Evolutionary conservation across 1,140 invertebrate species (phyloP), one percentile per base, ranked within the genome.

Genomic region (Venustaconcha ellipsiformis): DNA sequence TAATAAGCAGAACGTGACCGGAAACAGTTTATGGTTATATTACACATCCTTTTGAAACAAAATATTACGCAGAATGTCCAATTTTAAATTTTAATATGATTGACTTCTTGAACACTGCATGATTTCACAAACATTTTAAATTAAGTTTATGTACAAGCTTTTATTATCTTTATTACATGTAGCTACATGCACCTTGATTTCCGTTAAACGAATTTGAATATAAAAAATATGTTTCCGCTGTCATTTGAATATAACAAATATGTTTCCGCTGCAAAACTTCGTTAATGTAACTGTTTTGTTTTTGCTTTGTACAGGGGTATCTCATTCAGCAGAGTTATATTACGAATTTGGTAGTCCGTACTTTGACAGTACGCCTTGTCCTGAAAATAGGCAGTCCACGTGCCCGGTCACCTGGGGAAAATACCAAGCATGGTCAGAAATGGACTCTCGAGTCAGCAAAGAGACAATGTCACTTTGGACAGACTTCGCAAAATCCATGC

Each of bases 301-400:
- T 59, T 67, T 17, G 20, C 14, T 74, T 57, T 30, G 30, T 68
- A 4, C 5, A 80, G 79, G 79, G 6, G 71, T 80, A 3, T 63
- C 67, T 11, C 79, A 80, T 57, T 67, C 74, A 48, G 68, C 76
- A 48, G 79, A 80, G 55, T 55, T 80, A 20, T 80, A 80, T 60
- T 80, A 80, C 55, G n/a, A 59, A 68, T 80, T 78, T 67, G 79
- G 79, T 37, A 65, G 75, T 14, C 74, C 75, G 14, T 74, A 78
- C 30, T 57, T 74, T 26, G 58, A 77, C 55, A 20, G 48, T 14
- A 63, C 60, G 26, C 67, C 79, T 3, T 80, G 79, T 72, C 79
- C 79, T 2, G 74, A 56, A 26, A 30, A 30, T 58, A 73, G 57
- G 4, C 60, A 67, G 20, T 55, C 64, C 56, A 79, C 73, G 26